These are phyloP conservation scores for Sebastes miniatus DNA, from an alignment of 2,797 vertebrate species.

Conservation along the genomic window DNA sequence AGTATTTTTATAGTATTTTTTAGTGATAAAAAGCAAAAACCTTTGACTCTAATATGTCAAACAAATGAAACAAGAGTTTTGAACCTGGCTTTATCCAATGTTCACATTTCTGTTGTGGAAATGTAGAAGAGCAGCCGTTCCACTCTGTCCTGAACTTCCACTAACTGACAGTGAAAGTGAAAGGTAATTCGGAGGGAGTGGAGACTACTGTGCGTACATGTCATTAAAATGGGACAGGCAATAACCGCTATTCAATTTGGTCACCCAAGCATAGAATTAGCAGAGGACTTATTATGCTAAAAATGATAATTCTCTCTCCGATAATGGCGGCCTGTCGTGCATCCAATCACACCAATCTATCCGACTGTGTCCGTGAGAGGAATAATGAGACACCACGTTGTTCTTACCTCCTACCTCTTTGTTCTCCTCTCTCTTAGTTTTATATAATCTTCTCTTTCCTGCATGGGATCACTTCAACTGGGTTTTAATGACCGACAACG, in stretches of 20 bases:
- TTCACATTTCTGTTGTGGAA: too few species aligned
- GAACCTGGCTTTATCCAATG: too few species aligned
- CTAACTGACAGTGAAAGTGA: background rate
- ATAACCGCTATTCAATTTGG: conserved; percentile 3
- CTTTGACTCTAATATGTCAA: too few species aligned
- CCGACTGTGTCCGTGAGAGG: background rate
- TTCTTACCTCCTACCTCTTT: background rate
- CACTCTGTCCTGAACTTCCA: background rate
- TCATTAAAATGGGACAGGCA: conserved; percentile 3
- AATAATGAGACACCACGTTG: background rate
- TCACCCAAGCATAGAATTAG: conserved; percentile 16
- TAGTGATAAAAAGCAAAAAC: too few species aligned
- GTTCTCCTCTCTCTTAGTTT: too few species aligned
- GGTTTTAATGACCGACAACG: too few species aligned
- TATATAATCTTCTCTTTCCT: too few species aligned
- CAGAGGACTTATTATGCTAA: background rate
- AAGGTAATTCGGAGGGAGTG: background rate
- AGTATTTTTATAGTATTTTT: too few species aligned
- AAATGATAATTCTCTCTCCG: background rate
- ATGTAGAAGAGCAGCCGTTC: too few species aligned
- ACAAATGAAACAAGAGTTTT: too few species aligned
- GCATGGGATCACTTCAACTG: too few species aligned
- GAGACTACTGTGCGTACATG: background rate
- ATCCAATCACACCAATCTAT: background rate
- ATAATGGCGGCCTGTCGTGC: background rate